Percentiles rank a stretch among this genome's conserved stretches.
phyloP scores from a whole-genome alignment of 1,140 invertebrate genomes.

The Orchestia grillus region DNA sequence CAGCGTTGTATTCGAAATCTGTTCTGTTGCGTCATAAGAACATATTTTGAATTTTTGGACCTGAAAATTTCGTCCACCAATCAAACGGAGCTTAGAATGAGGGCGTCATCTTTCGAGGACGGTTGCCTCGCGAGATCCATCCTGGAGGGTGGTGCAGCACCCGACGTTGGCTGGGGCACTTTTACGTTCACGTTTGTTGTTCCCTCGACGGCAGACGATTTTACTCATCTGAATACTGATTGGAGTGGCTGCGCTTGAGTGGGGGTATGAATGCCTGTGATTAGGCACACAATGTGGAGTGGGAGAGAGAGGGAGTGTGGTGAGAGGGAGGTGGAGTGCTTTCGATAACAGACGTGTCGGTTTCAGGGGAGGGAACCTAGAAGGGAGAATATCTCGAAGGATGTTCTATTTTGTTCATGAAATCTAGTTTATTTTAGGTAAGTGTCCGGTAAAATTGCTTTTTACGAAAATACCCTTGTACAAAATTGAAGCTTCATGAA shows the following conservation, averaged over 20 bases:
- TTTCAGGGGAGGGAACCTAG: neutral
- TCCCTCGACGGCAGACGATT: neutral
- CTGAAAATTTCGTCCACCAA: too few relatives aligned
- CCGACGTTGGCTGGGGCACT: neutral
- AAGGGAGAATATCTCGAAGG: neutral
- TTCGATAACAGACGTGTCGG: slow-evolving; percentile 22
- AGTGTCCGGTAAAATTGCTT: neutral
- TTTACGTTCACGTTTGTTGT: neutral
- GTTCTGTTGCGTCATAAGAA: too few relatives aligned
- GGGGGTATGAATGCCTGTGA: neutral
- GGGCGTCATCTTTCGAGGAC: too few relatives aligned
- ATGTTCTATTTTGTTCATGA: neutral
- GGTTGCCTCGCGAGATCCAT: too few relatives aligned
- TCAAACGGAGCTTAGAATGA: too few relatives aligned
- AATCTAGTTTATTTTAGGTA: neutral
- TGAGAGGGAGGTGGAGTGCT: neutral
- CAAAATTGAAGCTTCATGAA: neutral
- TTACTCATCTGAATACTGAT: slow-evolving; percentile 45
- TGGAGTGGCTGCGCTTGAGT: slow-evolving; percentile 23
- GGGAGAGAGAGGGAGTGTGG: neutral
- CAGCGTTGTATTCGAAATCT: too few relatives aligned
- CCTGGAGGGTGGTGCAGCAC: neutral
- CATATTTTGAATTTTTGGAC: too few relatives aligned
- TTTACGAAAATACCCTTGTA: neutral
- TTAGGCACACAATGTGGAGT: slow-evolving; percentile 23